phyloP scores from a whole-genome alignment of 2,113 vertebrate genomes.

The Tyrannus savana region DNA sequence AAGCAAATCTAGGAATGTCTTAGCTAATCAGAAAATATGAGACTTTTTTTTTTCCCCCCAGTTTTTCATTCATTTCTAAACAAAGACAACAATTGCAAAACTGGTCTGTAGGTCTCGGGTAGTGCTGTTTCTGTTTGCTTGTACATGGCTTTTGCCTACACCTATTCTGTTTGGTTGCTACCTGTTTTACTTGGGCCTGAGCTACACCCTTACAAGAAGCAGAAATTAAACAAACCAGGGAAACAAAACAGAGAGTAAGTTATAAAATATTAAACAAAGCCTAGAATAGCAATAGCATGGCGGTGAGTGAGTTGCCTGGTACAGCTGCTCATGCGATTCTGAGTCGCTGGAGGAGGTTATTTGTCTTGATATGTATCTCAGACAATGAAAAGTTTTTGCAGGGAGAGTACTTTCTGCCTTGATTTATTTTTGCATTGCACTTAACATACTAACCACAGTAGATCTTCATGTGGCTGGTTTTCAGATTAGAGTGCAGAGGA shows the following conservation, averaged over 20 bases:
- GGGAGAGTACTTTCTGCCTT: not conserved
- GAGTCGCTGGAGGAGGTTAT: not conserved
- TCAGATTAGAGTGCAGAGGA: not conserved
- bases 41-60: fast-evolving
- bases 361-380: not conserved
- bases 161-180: not conserved
- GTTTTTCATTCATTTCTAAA: not conserved
- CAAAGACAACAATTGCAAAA: not conserved
- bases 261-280: not conserved
- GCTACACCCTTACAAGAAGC: not conserved
- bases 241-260: not conserved
- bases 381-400: not conserved
- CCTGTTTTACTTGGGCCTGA: not conserved
- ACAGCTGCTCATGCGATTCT: not conserved
- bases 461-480: not conserved
- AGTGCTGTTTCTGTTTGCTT: not conserved
- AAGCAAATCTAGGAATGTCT: not conserved
- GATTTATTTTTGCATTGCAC: not conserved
- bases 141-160: not conserved
- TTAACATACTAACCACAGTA: not conserved
- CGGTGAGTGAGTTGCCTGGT: not conserved
- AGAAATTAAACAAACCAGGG: not conserved
- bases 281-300: no score
- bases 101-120: not conserved
- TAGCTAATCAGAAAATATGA: not conserved